Conservation (phyloP, 2,888 invertebrate species). For the Leptinotarsa tumamoca region DNA sequence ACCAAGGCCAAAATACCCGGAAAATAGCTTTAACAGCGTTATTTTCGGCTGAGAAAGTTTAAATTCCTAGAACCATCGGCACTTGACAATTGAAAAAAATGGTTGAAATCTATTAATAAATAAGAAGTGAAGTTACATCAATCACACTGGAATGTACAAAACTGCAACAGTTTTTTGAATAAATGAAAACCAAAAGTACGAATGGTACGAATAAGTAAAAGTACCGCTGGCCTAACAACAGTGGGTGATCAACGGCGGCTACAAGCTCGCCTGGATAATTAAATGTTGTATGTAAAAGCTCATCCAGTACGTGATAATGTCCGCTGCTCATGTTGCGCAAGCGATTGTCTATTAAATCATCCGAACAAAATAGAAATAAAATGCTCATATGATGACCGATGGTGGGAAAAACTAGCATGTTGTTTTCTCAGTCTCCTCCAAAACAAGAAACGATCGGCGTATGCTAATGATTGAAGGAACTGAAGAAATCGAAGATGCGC, state of each 20-base stretch:
- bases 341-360: conserved; percentile 65
- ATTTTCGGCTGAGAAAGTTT: too few relatives aligned
- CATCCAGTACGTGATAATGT: conserved; percentile 58
- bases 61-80: too few relatives aligned
- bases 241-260: conserved; percentile 50
- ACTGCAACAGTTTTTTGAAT: too few relatives aligned
- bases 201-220: conserved; percentile 1
- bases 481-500: conserved; percentile 34
- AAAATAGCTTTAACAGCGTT: too few relatives aligned
- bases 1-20: too few relatives aligned
- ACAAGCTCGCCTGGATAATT: conserved; percentile 53
- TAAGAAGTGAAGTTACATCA: too few relatives aligned
- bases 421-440: conserved; percentile 62
- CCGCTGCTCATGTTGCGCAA: conserved; percentile 59
- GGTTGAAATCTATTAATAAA: too few relatives aligned
- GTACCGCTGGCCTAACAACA: conserved; percentile 25
- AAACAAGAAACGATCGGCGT: conserved; percentile 51
- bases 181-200: too few relatives aligned
- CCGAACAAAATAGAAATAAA: conserved; percentile 63
- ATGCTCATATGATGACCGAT: conserved; percentile 62
- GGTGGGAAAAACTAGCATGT: conserved; percentile 65
- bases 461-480: conserved; percentile 56
- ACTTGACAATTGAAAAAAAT: too few relatives aligned
- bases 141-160: too few relatives aligned
- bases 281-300: conserved; percentile 58